Evolutionary conservation across 2,113 vertebrate genomes (phyloP), one percentile per base, ranked within the genome.

Genomic region (Brachirus orientalis): DNA sequence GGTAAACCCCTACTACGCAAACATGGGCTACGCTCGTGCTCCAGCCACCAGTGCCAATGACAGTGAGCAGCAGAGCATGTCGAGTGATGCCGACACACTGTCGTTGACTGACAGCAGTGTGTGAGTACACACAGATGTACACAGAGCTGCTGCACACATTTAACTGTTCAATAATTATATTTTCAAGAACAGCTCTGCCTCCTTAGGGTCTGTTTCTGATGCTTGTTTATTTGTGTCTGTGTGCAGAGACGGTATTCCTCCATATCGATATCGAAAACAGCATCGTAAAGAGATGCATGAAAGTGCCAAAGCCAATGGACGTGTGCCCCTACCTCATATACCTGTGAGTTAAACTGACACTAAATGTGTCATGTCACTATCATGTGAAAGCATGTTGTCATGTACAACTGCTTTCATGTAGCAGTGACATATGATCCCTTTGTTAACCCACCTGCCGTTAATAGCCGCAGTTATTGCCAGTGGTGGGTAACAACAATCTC

Each of bases 31-130:
- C 0, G 97, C 97, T 16, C 71, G 96, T 47, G 98, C 98, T 64
- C 97, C 98, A 1, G 95, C 94, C 17, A 96, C 97, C 86, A 99
- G 97, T 7, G 96, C 98, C 86, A 99, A 99, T 0, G 98, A 99
- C 94, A 99, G 97, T 0, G 98, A 99, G 90, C 98, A 98, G 89
- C 98, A 99, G 93, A 99, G 98, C 92, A 95, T 99, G 95, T 99
- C 98, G 75, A 99, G 97, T 1, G 98, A 99, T 0, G 98, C 97
- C 0, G 98, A 99, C 85, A 98, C 97, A 4, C 92, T 99, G 86
- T 99, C 98, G 0, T 91, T 99, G 89, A 95, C 97, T 0, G 98
- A 99, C 93, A 99, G 97, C 94, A 99, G 90, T 44, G 88, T 98
- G 48, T 97, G 94, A 22, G 96, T 93, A 94, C 78, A 92, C 41